Base-by-base conservation (phyloP, 2,888 invertebrate species). In the Salticus scenicus region DNA sequence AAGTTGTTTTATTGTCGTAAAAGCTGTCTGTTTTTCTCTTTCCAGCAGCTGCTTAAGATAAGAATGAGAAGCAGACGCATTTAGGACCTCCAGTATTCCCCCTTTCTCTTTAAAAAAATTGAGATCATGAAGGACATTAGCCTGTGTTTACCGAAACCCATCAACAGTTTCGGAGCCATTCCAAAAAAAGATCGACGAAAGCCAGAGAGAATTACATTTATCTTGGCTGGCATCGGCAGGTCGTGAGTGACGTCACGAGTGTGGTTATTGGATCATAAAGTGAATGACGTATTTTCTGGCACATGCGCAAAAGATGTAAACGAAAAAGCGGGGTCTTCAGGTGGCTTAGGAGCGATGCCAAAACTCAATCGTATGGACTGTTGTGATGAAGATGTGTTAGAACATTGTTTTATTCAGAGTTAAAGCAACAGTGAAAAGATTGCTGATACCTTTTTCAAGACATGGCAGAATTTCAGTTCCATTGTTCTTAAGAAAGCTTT, bases 121-220 rank as follows among this genome's bases (percentile, higher is more conserved):
- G 28, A 69, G 42, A 31, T 7, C 31, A 14, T 64, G 80, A 86
- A 86, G 86, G 86, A 79, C 86, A 57, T 70, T 75, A 79, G 70
- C 86, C 76, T 75, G 73, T 86, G 80, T 86, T 86, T 86, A 86
- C 80, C 28, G 74, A 76, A 63, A 51, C 70, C 70, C 72, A 20
- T 86, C 86, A 86, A 86, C 86, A 86, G 80, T 80, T 86, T 42
- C 64, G 76, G 8, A 41, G 57, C 51, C 30, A 31, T 71, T 41
- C 69, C 73, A 70, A 75, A 70, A 64, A 70, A 82, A 75, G 81
- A 57, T 12, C 41, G 82, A 83, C 75, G 71, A 76, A 70, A 63
- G 42, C 57, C 71, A 81, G 80, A 24, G 33, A 69, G 24, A 81
- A 74, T 74, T 74, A 37, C 82, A 85, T 70, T 42, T 51, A 33